These are phyloP conservation scores for Sialis fuliginosa DNA, from an alignment of 2,888 invertebrate species.

Conservation along the genomic window DNA sequence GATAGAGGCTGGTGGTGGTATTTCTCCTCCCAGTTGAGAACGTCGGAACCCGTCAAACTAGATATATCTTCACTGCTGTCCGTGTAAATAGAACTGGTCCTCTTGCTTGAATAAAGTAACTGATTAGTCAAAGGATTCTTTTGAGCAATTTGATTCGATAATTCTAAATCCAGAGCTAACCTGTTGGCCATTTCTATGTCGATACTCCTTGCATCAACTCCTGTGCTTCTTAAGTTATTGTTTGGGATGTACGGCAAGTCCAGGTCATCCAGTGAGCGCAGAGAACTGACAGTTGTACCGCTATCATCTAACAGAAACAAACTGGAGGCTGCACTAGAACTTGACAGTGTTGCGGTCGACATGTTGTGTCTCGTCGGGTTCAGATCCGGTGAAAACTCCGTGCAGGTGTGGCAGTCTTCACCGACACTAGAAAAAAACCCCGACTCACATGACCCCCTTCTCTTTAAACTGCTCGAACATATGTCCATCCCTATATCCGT, in stretches of 20 bases:
- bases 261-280: constrained; percentile 40
- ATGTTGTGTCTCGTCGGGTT: constrained; percentile 13
- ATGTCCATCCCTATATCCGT: constrained; percentile 19
- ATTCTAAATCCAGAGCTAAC: constrained; percentile 27
- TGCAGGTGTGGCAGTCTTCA: constrained; percentile 35
- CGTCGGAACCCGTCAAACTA: constrained; percentile 59
- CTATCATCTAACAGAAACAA: constrained; percentile 41
- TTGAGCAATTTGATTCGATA: constrained; percentile 26
- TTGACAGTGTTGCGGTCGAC: constrained; percentile 19
- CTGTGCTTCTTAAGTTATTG: constrained; percentile 20
- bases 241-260: constrained; percentile 16
- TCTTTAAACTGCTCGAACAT: constrained; percentile 25
- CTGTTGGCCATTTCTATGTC: constrained; percentile 31
- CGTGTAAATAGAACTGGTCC: constrained; percentile 68
- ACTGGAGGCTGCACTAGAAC: constrained; percentile 31
- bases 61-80: constrained; percentile 77
- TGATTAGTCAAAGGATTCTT: constrained; percentile 29
- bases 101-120: constrained; percentile 38
- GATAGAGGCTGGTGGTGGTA: constrained; percentile 20
- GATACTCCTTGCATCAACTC: constrained; percentile 21
- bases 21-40: constrained; percentile 49
- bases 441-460: constrained; percentile 74
- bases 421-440: constrained; percentile 81
- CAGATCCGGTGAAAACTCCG: constrained; percentile 10
- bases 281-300: constrained; percentile 35